Percentiles rank a stretch among this genome's conserved stretches.
These are phyloP conservation scores for Saturnia japonica DNA, from an alignment of 2,888 invertebrate genomes.

Conservation along the genomic window DNA sequence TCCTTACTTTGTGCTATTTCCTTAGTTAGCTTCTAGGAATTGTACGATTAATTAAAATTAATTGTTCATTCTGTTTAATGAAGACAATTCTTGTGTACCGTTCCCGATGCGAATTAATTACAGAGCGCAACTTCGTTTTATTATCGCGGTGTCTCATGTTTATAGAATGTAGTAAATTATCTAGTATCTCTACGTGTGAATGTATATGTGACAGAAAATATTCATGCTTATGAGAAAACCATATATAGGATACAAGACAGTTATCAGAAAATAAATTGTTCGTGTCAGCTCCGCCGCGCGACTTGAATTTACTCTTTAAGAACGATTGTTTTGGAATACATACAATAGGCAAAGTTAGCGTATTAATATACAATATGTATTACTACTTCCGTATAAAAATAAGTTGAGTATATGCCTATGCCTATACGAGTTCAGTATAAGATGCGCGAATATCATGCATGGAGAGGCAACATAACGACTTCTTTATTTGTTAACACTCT, in stretches of 20 bases:
- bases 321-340: no score
- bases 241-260: background rate
- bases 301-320: no score
- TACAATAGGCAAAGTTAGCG: no score
- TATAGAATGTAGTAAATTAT: constrained; percentile 8
- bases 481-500: no score
- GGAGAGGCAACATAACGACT: no score
- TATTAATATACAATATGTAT: no score
- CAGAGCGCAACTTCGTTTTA: background rate
- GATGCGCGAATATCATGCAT: no score
- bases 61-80: background rate
- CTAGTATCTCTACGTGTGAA: background rate
- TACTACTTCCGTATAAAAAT: no score
- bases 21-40: background rate
- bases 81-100: background rate
- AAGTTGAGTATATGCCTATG: no score
- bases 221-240: background rate
- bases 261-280: background rate
- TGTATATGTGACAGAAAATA: background rate
- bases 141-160: background rate
- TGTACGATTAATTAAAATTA: background rate
- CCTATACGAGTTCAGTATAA: no score
- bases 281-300: no score
- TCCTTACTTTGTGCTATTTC: background rate
- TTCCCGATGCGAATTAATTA: constrained; percentile 15